Evolutionary conservation across 2,797 vertebrate genomes (phyloP).

Genomic region (Menidia menidia): DNA sequence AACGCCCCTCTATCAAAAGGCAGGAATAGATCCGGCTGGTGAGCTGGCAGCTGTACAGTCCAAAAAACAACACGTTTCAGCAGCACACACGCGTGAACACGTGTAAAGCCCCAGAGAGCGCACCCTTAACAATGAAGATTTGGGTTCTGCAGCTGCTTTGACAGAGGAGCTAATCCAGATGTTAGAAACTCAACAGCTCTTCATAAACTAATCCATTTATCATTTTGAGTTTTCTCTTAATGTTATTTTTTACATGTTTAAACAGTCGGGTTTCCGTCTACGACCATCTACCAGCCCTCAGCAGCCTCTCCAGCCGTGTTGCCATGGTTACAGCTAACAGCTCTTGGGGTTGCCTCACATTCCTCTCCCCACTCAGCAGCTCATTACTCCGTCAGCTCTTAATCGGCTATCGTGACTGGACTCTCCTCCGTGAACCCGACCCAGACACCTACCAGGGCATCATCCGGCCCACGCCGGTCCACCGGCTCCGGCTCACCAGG

Average conservation of each 20-base stretch:
- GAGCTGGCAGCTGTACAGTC: neutral
- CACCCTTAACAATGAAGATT: too few species aligned
- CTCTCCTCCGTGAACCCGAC: neutral
- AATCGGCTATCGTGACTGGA: too few species aligned
- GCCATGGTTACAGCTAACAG: conserved; percentile 49
- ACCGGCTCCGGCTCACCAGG: conserved; percentile 90
- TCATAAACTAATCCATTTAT: neutral
- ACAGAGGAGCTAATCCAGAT: too few species aligned
- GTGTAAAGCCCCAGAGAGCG: too few species aligned
- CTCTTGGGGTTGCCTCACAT: conserved; percentile 1
- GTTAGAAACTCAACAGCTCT: too few species aligned
- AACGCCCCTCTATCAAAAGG: neutral
- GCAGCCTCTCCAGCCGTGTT: conserved; percentile 28
- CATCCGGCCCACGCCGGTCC: conserved; percentile 89
- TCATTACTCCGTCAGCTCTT: neutral
- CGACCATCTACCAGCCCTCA: conserved; percentile 6
- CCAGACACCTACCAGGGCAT: conserved; percentile 92
- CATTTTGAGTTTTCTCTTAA: neutral
- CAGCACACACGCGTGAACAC: neutral
- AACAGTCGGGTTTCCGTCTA: conserved; percentile 6
- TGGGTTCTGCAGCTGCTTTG: too few species aligned
- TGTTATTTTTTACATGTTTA: neutral
- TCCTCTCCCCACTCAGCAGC: neutral
- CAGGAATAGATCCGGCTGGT: neutral
- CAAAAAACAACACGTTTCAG: neutral